Evolutionary conservation across 1,140 invertebrate genomes (phyloP).

Genomic region (Drosophila hydei): DNA sequence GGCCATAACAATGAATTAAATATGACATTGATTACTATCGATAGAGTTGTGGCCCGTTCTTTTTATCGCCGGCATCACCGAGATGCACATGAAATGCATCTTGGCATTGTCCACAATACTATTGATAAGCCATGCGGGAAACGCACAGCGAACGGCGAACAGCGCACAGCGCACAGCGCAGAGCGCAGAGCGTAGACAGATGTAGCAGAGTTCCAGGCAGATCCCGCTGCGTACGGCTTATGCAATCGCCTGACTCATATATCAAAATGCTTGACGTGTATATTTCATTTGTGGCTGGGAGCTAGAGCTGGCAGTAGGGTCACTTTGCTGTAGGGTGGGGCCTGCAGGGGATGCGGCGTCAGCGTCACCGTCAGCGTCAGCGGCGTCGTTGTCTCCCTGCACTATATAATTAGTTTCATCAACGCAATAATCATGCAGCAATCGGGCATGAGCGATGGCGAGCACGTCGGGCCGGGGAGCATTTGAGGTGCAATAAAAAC

Average conservation of each 20-base stretch:
- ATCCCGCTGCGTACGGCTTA: slow-evolving; percentile 66
- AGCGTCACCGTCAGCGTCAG: neutral
- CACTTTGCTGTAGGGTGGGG: neutral
- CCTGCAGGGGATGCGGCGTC: neutral
- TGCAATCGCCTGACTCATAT: slow-evolving; percentile 72
- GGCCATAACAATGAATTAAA: slow-evolving; percentile 81
- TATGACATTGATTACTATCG: slow-evolving; percentile 79
- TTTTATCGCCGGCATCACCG: slow-evolving; percentile 63
- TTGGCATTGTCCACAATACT: slow-evolving; percentile 33
- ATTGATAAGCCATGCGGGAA: slow-evolving; percentile 47
- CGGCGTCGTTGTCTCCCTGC: slow-evolving; percentile 45
- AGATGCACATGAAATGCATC: slow-evolving; percentile 61
- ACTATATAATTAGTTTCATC: slow-evolving; percentile 82
- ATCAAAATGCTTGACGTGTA: slow-evolving; percentile 66
- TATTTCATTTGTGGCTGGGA: slow-evolving; percentile 47
- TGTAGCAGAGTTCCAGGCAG: slow-evolving; percentile 13
- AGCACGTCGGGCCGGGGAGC: slow-evolving; percentile 26
- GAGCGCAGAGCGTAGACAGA: neutral
- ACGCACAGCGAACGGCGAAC: slow-evolving; percentile 1
- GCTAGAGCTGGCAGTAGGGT: slow-evolving; percentile 5
- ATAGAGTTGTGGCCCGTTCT: slow-evolving; percentile 69
- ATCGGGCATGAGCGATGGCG: slow-evolving; percentile 41
- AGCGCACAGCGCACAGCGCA: neutral
- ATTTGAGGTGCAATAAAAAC: slow-evolving; percentile 61
- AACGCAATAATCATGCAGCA: slow-evolving; percentile 79